Percentiles rank a stretch among this genome's conserved stretches.
Evolutionary conservation across 2,888 invertebrate species (phyloP).

Genomic region (Drosophila quinaria): DNA sequence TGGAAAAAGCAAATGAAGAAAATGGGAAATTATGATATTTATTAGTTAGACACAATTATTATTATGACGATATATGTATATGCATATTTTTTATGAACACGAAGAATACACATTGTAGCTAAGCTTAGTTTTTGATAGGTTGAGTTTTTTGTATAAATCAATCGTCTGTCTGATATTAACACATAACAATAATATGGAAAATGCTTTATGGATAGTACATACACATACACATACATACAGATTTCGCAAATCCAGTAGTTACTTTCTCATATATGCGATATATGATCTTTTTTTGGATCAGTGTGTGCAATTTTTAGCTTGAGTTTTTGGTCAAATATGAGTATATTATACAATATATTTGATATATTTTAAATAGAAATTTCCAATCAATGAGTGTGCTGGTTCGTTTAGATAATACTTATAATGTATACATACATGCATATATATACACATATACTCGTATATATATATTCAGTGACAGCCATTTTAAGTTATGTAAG

Average conservation of each 20-base stretch:
- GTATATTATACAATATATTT: slow-evolving; percentile 60
- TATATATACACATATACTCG: slow-evolving; percentile 43
- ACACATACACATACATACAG: slow-evolving; percentile 41
- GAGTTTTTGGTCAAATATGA: slow-evolving; percentile 38
- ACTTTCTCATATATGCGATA: slow-evolving; percentile 77
- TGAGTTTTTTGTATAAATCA: slow-evolving; percentile 49
- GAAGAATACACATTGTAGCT: slow-evolving; percentile 36
- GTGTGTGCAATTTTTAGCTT: slow-evolving; percentile 57
- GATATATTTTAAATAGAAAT: slow-evolving; percentile 72
- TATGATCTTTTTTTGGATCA: slow-evolving; percentile 75
- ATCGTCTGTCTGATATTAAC: slow-evolving; percentile 28
- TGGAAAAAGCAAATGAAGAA: slow-evolving; percentile 46
- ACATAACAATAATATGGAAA: slow-evolving; percentile 46
- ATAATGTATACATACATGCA: slow-evolving; percentile 32
- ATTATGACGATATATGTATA: slow-evolving; percentile 45
- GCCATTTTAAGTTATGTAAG: slow-evolving; percentile 70
- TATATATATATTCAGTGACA: slow-evolving; percentile 33
- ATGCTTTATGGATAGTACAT: slow-evolving; percentile 49
- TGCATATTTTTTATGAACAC: slow-evolving; percentile 61
- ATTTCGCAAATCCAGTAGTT: slow-evolving; percentile 78
- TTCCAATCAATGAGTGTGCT: slow-evolving; percentile 57
- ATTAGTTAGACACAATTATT: slow-evolving; percentile 74
- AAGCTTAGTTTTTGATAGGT: slow-evolving; percentile 73
- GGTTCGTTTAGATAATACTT: slow-evolving; percentile 45
- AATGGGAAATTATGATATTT: slow-evolving; percentile 26